phyloP scores from a whole-genome alignment of 2,797 vertebrate species.

The Pseudochromis fuscus region DNA sequence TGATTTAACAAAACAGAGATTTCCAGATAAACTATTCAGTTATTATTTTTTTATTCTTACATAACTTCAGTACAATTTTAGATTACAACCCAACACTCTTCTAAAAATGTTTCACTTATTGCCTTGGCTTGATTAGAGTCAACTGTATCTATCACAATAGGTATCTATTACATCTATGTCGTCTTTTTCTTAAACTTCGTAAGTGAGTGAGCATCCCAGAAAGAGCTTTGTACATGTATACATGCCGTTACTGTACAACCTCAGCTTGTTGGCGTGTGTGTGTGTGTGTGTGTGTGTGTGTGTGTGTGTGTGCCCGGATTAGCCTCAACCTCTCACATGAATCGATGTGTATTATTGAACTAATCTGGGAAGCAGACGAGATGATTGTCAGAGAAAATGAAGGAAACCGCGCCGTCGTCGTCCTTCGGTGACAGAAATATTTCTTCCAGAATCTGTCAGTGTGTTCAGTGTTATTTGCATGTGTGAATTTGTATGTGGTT shows the following conservation, averaged over 20 bases:
- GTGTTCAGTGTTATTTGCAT: constrained; percentile 20
- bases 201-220: constrained; percentile 56
- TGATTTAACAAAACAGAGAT: constrained; percentile 26
- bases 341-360: constrained; percentile 56
- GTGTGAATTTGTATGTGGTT: constrained; percentile 28
- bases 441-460: constrained; percentile 31
- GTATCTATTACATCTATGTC: constrained; percentile 50
- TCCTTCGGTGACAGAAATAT: constrained; percentile 29
- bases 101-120: constrained; percentile 85
- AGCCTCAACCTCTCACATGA: constrained; percentile 44
- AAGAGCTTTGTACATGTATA: constrained; percentile 67
- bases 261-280: constrained; percentile 27
- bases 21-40: constrained; percentile 62
- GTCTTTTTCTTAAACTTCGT: constrained; percentile 21
- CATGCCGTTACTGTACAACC: constrained; percentile 59
- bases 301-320: constrained; percentile 49
- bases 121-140: constrained; percentile 73
- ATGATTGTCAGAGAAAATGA: constrained; percentile 61
- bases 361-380: constrained; percentile 62
- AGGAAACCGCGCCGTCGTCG: constrained; percentile 29
- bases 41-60: constrained; percentile 83
- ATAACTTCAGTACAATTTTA: constrained; percentile 73
- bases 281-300: constrained; percentile 7
- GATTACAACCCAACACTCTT: constrained; percentile 62
- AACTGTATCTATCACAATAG: constrained; percentile 60